Base-by-base conservation (phyloP, 1,140 invertebrate species). In the Drosophila lacertosa region DNA sequence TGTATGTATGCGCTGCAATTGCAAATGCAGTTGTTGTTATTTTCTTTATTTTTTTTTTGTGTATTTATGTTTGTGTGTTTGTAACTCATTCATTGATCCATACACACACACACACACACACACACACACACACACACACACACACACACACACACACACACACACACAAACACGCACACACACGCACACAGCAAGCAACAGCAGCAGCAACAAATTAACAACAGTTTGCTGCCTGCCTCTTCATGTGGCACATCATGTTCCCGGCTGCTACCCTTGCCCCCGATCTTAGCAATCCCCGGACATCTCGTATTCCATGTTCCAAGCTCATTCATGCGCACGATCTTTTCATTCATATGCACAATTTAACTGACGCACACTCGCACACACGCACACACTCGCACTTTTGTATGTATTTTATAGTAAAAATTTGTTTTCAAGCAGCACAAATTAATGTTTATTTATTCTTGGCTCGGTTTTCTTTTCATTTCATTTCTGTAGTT, bases 11-110 rank as follows among this genome's bases (percentile, higher is more conserved):
- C 18, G 26, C 7, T 63, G 59, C 66, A 63, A 55, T 69, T 62
- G 58, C 65, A 68, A 60, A 9, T 26, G 57, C 20, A 53, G 20
- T 29, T 48, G n/a, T n/a, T n/a, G n/a, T 44, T n/a, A 22, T 5
- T 51, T 9, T 42, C 6, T 15, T 26, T 42, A 24, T 29, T 20
- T 18, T 37, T 2, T 26, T 26, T 5, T 26, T 26, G 4, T 26
- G 1, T 13, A 22, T 35, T 2, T 13, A 11, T 10, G 48, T 13
- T 26, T 26, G 13, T 24, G 47, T 53, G 37, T 67, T 45, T 39
- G 39, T 80, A 62, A 73, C 54, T 76, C 77, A 75, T 13, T 75
- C 77, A 72, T 24, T 70, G 53, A 71, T 75, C 48, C 53, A 69
- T 6, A 26, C 58, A 51, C 54, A 62, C 24, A 18, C 45, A 47